A percentile compares a stretch with the other conserved stretches of the same genome.
Evolutionary conservation across 2,797 vertebrate genomes (phyloP).

Genomic region (Craterocephalus amniculus): DNA sequence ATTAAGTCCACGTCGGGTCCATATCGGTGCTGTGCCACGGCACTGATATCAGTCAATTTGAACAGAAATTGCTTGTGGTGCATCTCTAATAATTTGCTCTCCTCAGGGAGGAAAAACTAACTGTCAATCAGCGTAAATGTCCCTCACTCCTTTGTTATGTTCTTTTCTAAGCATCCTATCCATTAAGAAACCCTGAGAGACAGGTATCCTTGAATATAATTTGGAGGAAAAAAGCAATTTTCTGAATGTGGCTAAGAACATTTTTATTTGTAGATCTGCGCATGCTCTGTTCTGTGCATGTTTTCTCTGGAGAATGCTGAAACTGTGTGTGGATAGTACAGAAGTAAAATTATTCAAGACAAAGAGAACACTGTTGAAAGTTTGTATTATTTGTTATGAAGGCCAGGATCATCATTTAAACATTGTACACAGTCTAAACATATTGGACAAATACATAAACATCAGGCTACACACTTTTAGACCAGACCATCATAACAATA

Average conservation of each 20-base stretch:
- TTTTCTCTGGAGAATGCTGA: background rate
- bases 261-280: background rate
- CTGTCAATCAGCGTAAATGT: slow-evolving; percentile 16
- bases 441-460: slow-evolving; percentile 63
- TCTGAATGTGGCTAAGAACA: slow-evolving; percentile 3
- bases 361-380: slow-evolving; percentile 42
- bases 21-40: background rate
- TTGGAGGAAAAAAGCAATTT: background rate
- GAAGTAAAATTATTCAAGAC: slow-evolving; percentile 4
- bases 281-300: background rate
- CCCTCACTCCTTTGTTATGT: slow-evolving; percentile 9
- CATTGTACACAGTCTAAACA: slow-evolving; percentile 58
- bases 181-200: slow-evolving; percentile 7
- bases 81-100: background rate
- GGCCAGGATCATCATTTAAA: slow-evolving; percentile 52
- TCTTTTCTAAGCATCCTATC: slow-evolving; percentile 7
- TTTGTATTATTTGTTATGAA: slow-evolving; percentile 71
- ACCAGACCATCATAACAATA: slow-evolving; percentile 52
- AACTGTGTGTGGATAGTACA: background rate
- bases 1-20: background rate
- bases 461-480: slow-evolving; percentile 64
- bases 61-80: background rate
- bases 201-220: slow-evolving; percentile 2
- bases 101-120: slow-evolving; percentile 13
- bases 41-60: background rate